A percentile compares a stretch with the other conserved stretches of the same genome.
Conservation (phyloP, 2,888 invertebrate genomes). For the Hofmannophila pseudospretella region DNA sequence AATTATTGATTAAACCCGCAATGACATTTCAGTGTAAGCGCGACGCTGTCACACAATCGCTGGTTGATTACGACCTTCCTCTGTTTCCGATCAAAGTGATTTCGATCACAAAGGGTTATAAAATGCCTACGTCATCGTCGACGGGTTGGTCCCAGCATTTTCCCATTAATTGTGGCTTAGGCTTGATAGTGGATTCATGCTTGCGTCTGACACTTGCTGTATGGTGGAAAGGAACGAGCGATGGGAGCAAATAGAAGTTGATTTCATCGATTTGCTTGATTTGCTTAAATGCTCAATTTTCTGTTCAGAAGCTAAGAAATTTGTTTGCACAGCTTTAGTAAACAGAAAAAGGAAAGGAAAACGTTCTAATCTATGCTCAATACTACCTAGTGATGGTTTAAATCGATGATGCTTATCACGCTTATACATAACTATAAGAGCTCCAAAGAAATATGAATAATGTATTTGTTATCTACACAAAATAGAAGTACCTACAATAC, state of each 20-base stretch:
- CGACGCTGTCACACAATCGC: constrained; percentile 38
- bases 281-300: too few relatives aligned
- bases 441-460: too few relatives aligned
- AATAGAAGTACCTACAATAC: too few relatives aligned
- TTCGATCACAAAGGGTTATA: constrained; percentile 63
- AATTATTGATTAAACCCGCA: constrained; percentile 26
- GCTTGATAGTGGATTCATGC: constrained; percentile 24
- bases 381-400: too few relatives aligned
- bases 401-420: too few relatives aligned
- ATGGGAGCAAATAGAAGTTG: constrained; percentile 10
- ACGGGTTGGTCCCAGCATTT: constrained; percentile 34
- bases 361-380: too few relatives aligned
- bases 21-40: constrained; percentile 31
- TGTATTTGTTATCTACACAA: too few relatives aligned
- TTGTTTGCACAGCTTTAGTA: too few relatives aligned
- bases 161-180: constrained; percentile 52
- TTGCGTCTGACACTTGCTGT: constrained; percentile 12
- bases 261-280: too few relatives aligned
- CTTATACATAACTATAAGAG: too few relatives aligned
- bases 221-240: constrained; percentile 4
- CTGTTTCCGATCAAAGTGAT: constrained; percentile 62
- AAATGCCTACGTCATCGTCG: constrained; percentile 53
- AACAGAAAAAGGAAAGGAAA: too few relatives aligned
- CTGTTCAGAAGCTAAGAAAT: too few relatives aligned
- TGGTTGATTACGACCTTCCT: constrained; percentile 54